These are phyloP conservation scores for Pocillopora verrucosa DNA, from an alignment of 64 coral and sea anemone species.

Conservation along the genomic window DNA sequence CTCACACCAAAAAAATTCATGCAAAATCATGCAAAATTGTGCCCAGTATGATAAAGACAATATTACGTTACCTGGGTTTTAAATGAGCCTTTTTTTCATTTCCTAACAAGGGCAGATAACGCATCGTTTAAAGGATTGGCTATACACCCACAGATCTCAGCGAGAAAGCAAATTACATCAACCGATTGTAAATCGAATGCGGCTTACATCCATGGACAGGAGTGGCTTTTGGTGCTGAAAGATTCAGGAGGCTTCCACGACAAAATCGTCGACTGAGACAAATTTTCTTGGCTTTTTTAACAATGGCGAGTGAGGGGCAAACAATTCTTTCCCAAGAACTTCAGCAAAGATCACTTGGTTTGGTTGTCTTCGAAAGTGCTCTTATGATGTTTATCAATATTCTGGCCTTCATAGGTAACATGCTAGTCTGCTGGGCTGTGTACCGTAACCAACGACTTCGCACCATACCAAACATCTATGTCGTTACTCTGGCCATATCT, in stretches of 20 bases:
- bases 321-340: conserved; percentile 17
- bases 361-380: conserved; percentile 45
- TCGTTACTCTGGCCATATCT: conserved; percentile 51
- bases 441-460: conserved; percentile 54
- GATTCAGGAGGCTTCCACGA: no score
- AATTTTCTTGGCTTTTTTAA: not conserved
- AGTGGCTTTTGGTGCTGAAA: no score
- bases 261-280: not conserved
- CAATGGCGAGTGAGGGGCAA: conserved; percentile 3
- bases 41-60: no score
- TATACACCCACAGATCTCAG: not conserved
- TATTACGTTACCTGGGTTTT: no score
- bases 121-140: no score
- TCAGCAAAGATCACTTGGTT: not conserved
- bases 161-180: not conserved
- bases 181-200: no score
- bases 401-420: conserved; percentile 52
- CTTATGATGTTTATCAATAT: conserved; percentile 44
- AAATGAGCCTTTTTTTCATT: no score
- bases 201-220: no score
- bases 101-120: no score
- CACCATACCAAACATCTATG: conserved; percentile 65
- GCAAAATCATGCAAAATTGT: no score
- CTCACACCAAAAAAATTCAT: no score
- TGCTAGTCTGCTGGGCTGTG: conserved; percentile 70